phyloP scores from a whole-genome alignment of 2,797 vertebrate species.

The Notoglanidium macrostoma region DNA sequence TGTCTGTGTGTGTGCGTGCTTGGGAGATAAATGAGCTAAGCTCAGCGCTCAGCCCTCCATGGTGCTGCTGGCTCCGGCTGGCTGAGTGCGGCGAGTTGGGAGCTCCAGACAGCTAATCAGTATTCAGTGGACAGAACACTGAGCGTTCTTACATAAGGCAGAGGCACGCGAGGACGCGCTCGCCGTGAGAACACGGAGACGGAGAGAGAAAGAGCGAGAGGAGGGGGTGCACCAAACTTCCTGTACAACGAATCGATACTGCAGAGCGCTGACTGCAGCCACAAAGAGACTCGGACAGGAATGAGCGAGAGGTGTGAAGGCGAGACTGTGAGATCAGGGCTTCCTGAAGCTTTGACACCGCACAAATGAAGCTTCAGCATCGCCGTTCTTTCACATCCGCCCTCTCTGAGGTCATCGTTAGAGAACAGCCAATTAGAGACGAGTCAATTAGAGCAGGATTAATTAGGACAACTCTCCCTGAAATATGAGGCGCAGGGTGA shows the following conservation, averaged over 20 bases:
- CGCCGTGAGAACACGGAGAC: conserved; percentile 54
- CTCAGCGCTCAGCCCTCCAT: conserved; percentile 46
- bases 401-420: conserved; percentile 45
- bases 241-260: conserved; percentile 79
- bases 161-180: conserved; percentile 80
- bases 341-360: conserved; percentile 45
- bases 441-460: conserved; percentile 23
- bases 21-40: conserved; percentile 47
- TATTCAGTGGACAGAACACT: conserved; percentile 73
- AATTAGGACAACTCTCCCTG: background rate
- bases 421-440: conserved; percentile 29
- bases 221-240: conserved; percentile 51
- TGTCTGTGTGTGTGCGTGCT: conserved; percentile 13
- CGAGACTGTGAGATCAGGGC: conserved; percentile 17
- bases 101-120: conserved; percentile 78
- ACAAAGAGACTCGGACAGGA: conserved; percentile 12
- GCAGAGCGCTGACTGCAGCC: conserved; percentile 65
- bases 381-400: background rate
- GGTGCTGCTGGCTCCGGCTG: conserved; percentile 47
- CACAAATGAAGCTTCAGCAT: conserved; percentile 24
- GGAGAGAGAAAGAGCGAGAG: conserved; percentile 38
- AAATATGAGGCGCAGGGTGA: conserved; percentile 2
- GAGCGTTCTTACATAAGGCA: conserved; percentile 76
- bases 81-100: conserved; percentile 66
- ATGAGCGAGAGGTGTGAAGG: conserved; percentile 42